Evolutionary conservation across 2,113 vertebrate species (phyloP), one percentile per base, ranked within the genome.

Genomic region (Microcebus jonahi): DNA sequence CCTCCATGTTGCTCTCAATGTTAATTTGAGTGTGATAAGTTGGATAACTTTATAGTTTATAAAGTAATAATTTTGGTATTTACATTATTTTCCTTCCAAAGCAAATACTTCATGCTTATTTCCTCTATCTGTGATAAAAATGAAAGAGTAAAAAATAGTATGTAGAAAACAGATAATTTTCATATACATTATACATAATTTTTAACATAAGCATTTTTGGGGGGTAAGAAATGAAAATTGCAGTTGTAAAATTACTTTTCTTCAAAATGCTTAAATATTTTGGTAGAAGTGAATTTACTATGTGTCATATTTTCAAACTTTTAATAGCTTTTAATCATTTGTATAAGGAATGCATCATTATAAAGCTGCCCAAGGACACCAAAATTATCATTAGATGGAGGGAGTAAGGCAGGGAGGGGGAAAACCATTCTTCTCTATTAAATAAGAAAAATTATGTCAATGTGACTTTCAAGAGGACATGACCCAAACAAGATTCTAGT

Each of bases 321-420:
- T 92, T 82, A 94, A 82, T 89, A 90, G 45, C 82, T 90, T 92
- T 90, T 96, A 95, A 96, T 91, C 67, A 94, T 94, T 92, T 95
- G 61, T 91, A 39, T 57, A 92, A 45, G 55, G 15, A 94, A 94
- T 50, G 45, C 25, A 92, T 95, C n/a, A 90, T 94, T 94, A 88
- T 61, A 91, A 95, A 96, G 53, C 68, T 81, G 65, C 27, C 76
- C 53, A 94, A 59, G 50, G 77, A 84, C n/a, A 90, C n/a, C 65
- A 96, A 83, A 85, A 20, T 1, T 85, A 82, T 90, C 70, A 76
- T 95, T 95, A 90, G 71, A 83, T 12, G 1, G 8, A 73, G 50
- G 82, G 8, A 85, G 20, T 15, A 7, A 94, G 15, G 31, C 15
- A 25, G 34, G n/a, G n/a, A 83, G 23, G 34, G 76, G 57, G 36